A percentile compares a stretch with the other conserved stretches of the same genome.
These are phyloP conservation scores for Apoderus coryli DNA, from an alignment of 2,888 invertebrate species.

Conservation along the genomic window DNA sequence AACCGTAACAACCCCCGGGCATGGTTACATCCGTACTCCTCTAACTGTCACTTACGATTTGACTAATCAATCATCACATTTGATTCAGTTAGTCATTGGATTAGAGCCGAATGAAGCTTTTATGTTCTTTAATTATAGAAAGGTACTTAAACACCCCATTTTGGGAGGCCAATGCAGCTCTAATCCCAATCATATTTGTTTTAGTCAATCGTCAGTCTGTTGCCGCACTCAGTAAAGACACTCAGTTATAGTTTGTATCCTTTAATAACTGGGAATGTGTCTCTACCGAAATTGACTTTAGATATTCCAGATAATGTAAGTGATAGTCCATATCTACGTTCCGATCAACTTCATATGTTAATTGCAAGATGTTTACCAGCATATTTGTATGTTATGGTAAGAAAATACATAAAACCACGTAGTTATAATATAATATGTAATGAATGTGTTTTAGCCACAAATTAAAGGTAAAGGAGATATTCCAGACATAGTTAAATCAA, in stretches of 20 bases:
- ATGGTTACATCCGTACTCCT: slow-evolving; percentile 58
- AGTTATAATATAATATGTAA: no score
- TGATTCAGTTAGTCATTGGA: slow-evolving; percentile 56
- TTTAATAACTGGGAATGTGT: slow-evolving; percentile 56
- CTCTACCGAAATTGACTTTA: slow-evolving; percentile 46
- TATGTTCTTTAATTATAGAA: slow-evolving; percentile 91
- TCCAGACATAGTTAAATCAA: slow-evolving; percentile 11
- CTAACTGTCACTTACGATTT: slow-evolving; percentile 56
- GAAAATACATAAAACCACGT: no score
- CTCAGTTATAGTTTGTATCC: slow-evolving; percentile 70
- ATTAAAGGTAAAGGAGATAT: slow-evolving; percentile 21
- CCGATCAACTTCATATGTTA: slow-evolving; percentile 38
- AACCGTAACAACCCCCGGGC: slow-evolving; percentile 51
- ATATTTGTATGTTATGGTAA: slow-evolving; percentile 52
- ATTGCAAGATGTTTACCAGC: slow-evolving; percentile 45
- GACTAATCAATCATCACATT: slow-evolving; percentile 53
- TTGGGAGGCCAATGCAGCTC: not conserved
- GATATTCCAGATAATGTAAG: slow-evolving; percentile 33
- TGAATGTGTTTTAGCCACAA: slow-evolving; percentile 23
- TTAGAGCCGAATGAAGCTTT: slow-evolving; percentile 82
- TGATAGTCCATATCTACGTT: slow-evolving; percentile 31
- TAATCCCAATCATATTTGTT: slow-evolving; percentile 14
- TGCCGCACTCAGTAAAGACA: slow-evolving; percentile 45
- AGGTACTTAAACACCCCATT: slow-evolving; percentile 36
- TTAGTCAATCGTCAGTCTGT: slow-evolving; percentile 37